Base-by-base conservation (phyloP, 2,888 invertebrate species). In the Agrochola circellaris region DNA sequence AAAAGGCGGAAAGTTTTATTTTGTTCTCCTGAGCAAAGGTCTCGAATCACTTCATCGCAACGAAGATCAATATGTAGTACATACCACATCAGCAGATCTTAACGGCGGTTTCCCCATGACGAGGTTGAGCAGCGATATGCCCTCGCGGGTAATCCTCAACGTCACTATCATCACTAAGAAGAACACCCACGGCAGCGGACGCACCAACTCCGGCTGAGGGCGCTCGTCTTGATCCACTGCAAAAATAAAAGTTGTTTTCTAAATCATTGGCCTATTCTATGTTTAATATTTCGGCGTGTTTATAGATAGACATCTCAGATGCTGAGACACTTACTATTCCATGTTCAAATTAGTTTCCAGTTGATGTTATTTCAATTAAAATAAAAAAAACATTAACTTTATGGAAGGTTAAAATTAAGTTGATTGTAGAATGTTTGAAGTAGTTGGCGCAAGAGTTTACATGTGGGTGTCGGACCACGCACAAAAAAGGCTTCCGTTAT, bases 101-200 rank as follows among this genome's bases (percentile, higher is more conserved):
- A 97, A 83, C 1, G 94, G 95, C 6, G 97, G 96, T 79, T 96
- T 97, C 1, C 97, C 97, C 80, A 97, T 86, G 9, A 97, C 85
- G 13, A 95, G 91, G 81, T 97, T 96, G 67, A 95, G 89, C 15
- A 97, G 88, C 11, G 97, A 97, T 73, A 97, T 90, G 0, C 92
- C 90, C 81, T 95, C 93, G 79, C 97, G 93, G 8, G 95, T 91
- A 62, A 95, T 79, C 1, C 97, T 94, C 11, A 97, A 91, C 0
- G 94, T 75, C 13, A 97, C 87, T 69, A 97, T 91, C 85, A 96
- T 91, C 48, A 94, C 91, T 23, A 97, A 90, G 88, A 97, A 97
- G 60, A 97, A 93, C 45, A 97, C 89, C 97, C 97, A 97, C 0
- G 97, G 97, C 73, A 97, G 88, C 0, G 97, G 97, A 48, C 97